These are phyloP conservation scores for Argyresthia goedartella DNA, from an alignment of 2,888 invertebrate species.

Conservation along the genomic window DNA sequence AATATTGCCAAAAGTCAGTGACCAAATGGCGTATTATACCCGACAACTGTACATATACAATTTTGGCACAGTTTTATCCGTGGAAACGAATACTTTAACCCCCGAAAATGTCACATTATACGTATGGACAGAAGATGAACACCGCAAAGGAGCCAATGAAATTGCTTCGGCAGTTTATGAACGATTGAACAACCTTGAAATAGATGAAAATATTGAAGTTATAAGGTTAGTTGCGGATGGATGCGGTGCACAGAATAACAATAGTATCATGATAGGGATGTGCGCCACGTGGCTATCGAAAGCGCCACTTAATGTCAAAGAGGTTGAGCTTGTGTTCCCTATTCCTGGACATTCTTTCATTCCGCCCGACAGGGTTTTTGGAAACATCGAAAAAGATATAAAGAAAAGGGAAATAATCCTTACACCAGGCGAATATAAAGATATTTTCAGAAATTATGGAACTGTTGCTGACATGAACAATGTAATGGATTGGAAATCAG, in stretches of 20 bases:
- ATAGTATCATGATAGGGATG: constrained; percentile 19
- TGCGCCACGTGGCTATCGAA: constrained; percentile 4
- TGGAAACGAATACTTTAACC: not conserved
- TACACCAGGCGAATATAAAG: not conserved
- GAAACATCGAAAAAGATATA: constrained; percentile 1
- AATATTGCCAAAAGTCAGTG: constrained; percentile 3
- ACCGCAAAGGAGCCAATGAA: constrained; percentile 22
- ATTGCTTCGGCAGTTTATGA: constrained; percentile 22
- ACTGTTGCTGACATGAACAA: not conserved
- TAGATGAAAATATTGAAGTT: constrained; percentile 7
- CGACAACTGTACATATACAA: constrained; percentile 6
- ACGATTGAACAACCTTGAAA: constrained; percentile 7
- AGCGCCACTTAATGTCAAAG: not conserved
- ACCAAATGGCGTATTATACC: constrained; percentile 4
- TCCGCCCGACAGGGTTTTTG: constrained; percentile 5
- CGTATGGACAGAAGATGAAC: constrained; percentile 23
- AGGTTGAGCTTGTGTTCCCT: constrained; percentile 5
- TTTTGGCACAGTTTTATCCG: constrained; percentile 2
- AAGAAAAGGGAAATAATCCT: not conserved
- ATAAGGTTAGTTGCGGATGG: constrained; percentile 23
- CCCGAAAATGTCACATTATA: constrained; percentile 13
- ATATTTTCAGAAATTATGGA: constrained; percentile 1
- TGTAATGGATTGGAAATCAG: constrained; percentile 1
- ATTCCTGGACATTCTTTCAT: constrained; percentile 2
- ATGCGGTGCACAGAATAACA: constrained; percentile 25